These are phyloP conservation scores for Tipula vernalis DNA, from an alignment of 2,888 invertebrate genomes.

Conservation along the genomic window DNA sequence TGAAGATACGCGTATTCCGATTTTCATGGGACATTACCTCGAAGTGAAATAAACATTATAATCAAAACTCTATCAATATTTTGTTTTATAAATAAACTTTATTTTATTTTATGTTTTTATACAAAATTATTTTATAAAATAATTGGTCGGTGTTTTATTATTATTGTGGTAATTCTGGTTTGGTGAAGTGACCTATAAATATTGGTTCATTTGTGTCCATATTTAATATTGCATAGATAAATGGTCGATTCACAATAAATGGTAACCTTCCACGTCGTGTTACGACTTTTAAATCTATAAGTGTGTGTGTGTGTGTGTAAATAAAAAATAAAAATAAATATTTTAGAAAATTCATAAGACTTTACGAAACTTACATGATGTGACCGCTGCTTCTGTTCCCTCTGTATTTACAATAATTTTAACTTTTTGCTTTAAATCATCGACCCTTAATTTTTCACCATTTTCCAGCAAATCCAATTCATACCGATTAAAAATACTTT, in stretches of 20 bases:
- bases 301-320: background rate
- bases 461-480: background rate
- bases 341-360: background rate
- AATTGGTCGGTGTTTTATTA: background rate
- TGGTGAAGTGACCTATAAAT: background rate
- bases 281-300: background rate
- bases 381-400: background rate
- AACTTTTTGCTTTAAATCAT: background rate
- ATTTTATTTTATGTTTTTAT: background rate
- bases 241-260: background rate
- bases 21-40: conserved; percentile 7
- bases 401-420: conserved; percentile 9
- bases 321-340: background rate
- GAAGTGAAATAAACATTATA: background rate
- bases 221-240: background rate
- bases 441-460: background rate
- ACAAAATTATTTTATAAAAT: background rate
- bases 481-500: background rate
- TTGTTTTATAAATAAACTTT: background rate
- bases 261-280: background rate
- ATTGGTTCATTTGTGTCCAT: background rate
- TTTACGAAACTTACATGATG: background rate
- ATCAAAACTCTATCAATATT: background rate
- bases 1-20: background rate
- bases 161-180: background rate